A percentile compares a stretch with the other conserved stretches of the same genome.
These are phyloP conservation scores for Eilema sororculum DNA, from an alignment of 2,888 invertebrate genomes.

Conservation along the genomic window DNA sequence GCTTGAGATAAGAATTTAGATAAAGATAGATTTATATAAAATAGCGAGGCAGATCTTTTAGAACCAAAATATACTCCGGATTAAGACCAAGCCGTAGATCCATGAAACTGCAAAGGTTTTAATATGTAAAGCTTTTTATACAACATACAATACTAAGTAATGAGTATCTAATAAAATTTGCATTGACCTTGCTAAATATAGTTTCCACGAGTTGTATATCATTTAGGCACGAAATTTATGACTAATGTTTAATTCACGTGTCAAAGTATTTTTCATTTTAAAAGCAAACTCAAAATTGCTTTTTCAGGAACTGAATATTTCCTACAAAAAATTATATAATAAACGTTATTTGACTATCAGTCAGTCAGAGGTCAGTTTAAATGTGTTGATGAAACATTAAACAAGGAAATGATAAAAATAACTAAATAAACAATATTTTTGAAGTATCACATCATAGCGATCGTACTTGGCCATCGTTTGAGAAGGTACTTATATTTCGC, in stretches of 20 bases:
- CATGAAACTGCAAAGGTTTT: not conserved
- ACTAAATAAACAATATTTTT: constrained; percentile 43
- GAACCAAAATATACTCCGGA: not conserved
- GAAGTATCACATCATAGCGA: constrained; percentile 34
- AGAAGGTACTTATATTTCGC: constrained; percentile 39
- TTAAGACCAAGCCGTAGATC: not conserved
- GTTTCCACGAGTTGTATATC: constrained; percentile 8
- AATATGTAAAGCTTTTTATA: not conserved
- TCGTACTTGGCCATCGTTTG: constrained; percentile 18
- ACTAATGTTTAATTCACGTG: not conserved
- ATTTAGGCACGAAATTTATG: not conserved
- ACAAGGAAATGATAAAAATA: constrained; percentile 50
- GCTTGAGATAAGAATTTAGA: not conserved
- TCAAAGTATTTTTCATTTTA: constrained; percentile 1
- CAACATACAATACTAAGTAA: not conserved
- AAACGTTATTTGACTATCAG: constrained; percentile 19
- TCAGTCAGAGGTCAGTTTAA: constrained; percentile 47
- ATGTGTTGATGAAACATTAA: constrained; percentile 49
- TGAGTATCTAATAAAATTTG: not conserved
- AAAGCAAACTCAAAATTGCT: not conserved
- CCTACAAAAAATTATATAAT: constrained; percentile 9
- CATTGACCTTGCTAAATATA: not conserved
- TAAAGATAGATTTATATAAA: not conserved
- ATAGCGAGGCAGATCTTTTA: not conserved
- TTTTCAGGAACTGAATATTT: constrained; percentile 11